Evolutionary conservation across 2,888 invertebrate species (phyloP), one percentile per base, ranked within the genome.

Genomic region (Sceliomorpha sp.): DNA sequence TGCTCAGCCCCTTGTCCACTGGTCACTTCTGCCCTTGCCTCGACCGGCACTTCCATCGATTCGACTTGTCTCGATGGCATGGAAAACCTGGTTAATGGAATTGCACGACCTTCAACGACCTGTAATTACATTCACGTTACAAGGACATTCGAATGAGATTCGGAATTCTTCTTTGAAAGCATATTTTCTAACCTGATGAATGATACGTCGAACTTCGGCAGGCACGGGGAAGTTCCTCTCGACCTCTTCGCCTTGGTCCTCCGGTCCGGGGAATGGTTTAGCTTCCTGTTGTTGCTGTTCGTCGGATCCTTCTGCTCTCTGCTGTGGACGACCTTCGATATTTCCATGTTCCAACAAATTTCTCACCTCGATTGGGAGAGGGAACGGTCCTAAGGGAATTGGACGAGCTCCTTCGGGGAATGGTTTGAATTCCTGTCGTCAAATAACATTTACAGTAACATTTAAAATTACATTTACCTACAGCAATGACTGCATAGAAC

Each of bases 331-430:
- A 42, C 82, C 84, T 36, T 86, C 83, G 27, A 85, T 83, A 26
- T 82, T 86, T 58, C 83, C 86, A 53, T 82, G 82, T 31, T 86
- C 86, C 53, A 86, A 69, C 8, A 85, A 75, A 48, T 86, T 85
- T 42, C 80, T 76, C 4, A 86, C 79, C 69, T 83, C 84, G 27
- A 85, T 73, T n/a, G 86, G 84, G 56, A 84, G 80, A 15, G 82
- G 78, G 59, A 85, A 81, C 1, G 80, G 78, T 47, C 80, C 81
- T 17, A 84, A 39, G 10, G 84, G 77, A 39, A 86, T 79, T 1
- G 83, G 77, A 7, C 85, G 83, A 12, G 77, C 77, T 40, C 76
- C 79, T 69, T 80, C 83, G 2, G 83, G 83, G 76, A 85, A 83
- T 1, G 83, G 82, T 58, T 85, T 86, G 73, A 86, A 82, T 31